Conservation (phyloP, 2,888 invertebrate genomes). For the Nowickia ferox region DNA sequence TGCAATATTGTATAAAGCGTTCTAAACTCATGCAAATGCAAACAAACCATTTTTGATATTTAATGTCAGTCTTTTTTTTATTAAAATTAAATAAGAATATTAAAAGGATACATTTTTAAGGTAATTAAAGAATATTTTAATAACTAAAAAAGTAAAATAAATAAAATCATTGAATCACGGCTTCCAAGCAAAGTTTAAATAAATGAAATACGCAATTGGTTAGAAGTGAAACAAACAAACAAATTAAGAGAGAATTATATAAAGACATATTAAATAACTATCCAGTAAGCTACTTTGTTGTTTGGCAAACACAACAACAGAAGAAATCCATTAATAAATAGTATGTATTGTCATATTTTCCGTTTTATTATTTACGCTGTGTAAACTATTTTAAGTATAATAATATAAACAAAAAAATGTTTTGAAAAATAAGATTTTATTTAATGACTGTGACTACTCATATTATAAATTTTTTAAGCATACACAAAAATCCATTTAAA, state of each 20-base stretch:
- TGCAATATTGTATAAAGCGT: constrained; percentile 34
- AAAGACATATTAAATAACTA: constrained; percentile 62
- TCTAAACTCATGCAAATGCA: constrained; percentile 41
- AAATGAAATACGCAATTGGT: constrained; percentile 33
- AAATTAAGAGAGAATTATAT: constrained; percentile 46
- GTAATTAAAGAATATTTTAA: constrained; percentile 25
- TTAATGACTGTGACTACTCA: constrained; percentile 72
- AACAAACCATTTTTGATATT: constrained; percentile 60
- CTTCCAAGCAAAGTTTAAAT: constrained; percentile 61
- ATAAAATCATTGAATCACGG: constrained; percentile 56
- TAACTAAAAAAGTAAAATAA: constrained; percentile 38
- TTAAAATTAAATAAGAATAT: constrained; percentile 9
- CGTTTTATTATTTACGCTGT: constrained; percentile 67
- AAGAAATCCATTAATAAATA: constrained; percentile 47
- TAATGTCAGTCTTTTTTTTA: constrained; percentile 55
- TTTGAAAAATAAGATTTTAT: constrained; percentile 68
- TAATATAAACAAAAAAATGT: constrained; percentile 53
- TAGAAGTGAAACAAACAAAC: constrained; percentile 19
- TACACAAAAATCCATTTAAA: constrained; percentile 68
- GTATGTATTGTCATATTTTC: constrained; percentile 62
- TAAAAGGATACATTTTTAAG: constrained; percentile 20
- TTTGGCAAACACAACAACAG: constrained; percentile 50
- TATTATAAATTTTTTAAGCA: constrained; percentile 71
- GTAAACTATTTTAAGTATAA: constrained; percentile 71
- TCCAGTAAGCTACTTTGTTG: constrained; percentile 57